Conservation (phyloP, 1,140 invertebrate genomes). For the Elymnias hypermnestra region DNA sequence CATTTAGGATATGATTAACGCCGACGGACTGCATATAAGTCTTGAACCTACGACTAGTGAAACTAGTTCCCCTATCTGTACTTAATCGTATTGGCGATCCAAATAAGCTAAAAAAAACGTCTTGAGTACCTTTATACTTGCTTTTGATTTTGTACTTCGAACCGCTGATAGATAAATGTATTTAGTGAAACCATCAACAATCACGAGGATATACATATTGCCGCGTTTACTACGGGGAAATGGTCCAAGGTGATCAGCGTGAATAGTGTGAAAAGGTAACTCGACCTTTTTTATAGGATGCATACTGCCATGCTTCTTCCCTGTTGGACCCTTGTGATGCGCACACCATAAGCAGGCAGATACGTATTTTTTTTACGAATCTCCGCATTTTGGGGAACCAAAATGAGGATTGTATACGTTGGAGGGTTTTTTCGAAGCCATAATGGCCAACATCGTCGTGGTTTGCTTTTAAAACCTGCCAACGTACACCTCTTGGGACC, state of each 20-base stretch:
- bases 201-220: slow-evolving; percentile 25
- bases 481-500: slow-evolving; percentile 35
- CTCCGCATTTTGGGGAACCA: slow-evolving; percentile 39
- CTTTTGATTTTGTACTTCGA: slow-evolving; percentile 22
- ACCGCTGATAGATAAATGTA: slow-evolving; percentile 24
- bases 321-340: slow-evolving; percentile 22
- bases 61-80: slow-evolving; percentile 28
- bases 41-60: slow-evolving; percentile 26
- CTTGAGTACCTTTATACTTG: slow-evolving; percentile 21
- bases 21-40: slow-evolving; percentile 17
- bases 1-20: slow-evolving; percentile 31
- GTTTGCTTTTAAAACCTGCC: slow-evolving; percentile 32
- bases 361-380: slow-evolving; percentile 31
- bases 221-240: slow-evolving; percentile 14
- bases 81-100: slow-evolving; percentile 25
- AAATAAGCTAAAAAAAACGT: slow-evolving; percentile 25
- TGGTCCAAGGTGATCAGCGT: slow-evolving; percentile 19
- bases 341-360: slow-evolving; percentile 21
- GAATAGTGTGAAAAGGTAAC: slow-evolving; percentile 21
- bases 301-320: slow-evolving; percentile 32
- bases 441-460: slow-evolving; percentile 48
- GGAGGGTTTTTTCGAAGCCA: slow-evolving; percentile 37
- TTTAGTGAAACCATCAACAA: slow-evolving; percentile 33
- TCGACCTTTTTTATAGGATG: slow-evolving; percentile 26
- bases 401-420: slow-evolving; percentile 27